Evolutionary conservation across 2,113 vertebrate species (phyloP).

Genomic region (Cricetomys ansorgei): DNA sequence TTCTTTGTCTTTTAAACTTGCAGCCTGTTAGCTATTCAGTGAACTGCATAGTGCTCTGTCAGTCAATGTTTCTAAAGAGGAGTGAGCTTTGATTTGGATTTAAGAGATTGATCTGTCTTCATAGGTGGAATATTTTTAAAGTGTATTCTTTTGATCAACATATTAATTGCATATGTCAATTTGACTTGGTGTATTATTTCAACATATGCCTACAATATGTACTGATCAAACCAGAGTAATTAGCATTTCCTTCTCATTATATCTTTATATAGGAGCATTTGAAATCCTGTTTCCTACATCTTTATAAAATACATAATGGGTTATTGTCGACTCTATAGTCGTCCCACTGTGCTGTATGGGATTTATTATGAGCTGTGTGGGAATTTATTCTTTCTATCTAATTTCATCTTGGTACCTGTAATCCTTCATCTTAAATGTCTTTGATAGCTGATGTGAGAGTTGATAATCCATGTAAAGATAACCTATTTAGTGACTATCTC

Average conservation of each 20-base stretch:
- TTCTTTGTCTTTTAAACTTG: background rate
- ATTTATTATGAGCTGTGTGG: no score
- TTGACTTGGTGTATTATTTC: background rate
- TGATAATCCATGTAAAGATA: background rate
- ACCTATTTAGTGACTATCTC: background rate
- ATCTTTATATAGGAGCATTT: background rate
- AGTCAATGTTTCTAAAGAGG: background rate
- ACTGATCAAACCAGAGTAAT: background rate
- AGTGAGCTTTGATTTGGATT: slow-evolving; percentile 32
- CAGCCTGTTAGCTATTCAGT: background rate
- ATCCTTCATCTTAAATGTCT: background rate
- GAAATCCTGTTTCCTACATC: background rate
- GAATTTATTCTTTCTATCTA: background rate
- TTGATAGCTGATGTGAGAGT: background rate
- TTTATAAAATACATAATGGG: background rate
- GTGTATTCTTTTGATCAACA: background rate
- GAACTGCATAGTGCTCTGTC: background rate
- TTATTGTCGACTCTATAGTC: background rate
- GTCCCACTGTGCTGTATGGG: no score
- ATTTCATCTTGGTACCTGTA: background rate
- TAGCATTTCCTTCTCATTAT: background rate
- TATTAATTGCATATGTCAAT: background rate
- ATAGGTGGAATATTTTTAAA: background rate
- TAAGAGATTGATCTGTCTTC: background rate
- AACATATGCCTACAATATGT: background rate